A percentile compares a stretch with the other conserved stretches of the same genome.
Evolutionary conservation across 2,888 invertebrate genomes (phyloP).

Genomic region (Cephus pulcher): DNA sequence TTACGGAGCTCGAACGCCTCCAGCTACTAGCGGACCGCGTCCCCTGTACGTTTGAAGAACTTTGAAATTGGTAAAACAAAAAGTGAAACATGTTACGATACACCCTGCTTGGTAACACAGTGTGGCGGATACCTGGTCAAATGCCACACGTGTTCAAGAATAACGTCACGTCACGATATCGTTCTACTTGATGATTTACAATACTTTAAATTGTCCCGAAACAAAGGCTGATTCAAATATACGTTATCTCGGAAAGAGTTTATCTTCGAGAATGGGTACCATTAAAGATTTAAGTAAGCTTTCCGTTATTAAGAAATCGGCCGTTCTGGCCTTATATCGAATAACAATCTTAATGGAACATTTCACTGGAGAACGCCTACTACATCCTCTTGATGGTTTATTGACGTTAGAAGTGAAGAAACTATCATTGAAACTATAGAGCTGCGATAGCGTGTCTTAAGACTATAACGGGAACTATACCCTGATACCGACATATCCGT

Average conservation of each 20-base stretch:
- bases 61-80: too few relatives aligned
- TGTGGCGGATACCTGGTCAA: neutral
- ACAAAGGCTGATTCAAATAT: neutral
- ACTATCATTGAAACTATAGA: neutral
- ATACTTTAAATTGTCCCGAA: neutral
- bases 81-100: neutral
- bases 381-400: neutral
- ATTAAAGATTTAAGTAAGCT: slow-evolving; percentile 5
- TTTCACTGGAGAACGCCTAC: neutral
- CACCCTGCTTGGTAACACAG: neutral
- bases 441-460: neutral
- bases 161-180: neutral
- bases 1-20: neutral
- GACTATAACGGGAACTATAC: neutral
- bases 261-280: neutral
- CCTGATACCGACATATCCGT: neutral
- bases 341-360: neutral
- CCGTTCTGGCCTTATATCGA: neutral
- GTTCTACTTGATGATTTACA: neutral
- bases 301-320: neutral
- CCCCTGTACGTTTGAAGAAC: neutral
- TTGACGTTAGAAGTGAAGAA: neutral
- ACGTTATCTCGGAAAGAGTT: neutral
- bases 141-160: neutral
- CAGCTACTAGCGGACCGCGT: neutral